Evolutionary conservation across 2,888 invertebrate species (phyloP).

Genomic region (Agrilus biguttatus): DNA sequence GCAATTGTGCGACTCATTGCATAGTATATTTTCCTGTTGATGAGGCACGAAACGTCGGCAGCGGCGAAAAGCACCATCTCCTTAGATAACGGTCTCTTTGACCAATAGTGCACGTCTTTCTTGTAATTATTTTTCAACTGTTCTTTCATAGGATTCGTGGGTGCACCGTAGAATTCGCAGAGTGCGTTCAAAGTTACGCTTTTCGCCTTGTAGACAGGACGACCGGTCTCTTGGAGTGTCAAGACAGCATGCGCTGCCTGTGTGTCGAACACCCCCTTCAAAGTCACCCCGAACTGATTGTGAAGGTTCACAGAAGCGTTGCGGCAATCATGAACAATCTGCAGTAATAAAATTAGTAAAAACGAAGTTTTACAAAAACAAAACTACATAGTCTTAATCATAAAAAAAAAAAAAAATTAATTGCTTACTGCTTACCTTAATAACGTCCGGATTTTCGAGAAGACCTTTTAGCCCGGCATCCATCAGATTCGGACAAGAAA

Average conservation of each 20-base stretch:
- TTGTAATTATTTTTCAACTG: constrained; percentile 75
- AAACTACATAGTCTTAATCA: too few species aligned
- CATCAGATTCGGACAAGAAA: constrained; percentile 69
- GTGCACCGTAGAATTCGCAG: constrained; percentile 78
- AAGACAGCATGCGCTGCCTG: constrained; percentile 76
- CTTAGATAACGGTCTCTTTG: constrained; percentile 70
- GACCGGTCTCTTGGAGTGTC: constrained; percentile 76
- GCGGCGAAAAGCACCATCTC: constrained; percentile 89
- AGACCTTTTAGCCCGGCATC: constrained; percentile 67
- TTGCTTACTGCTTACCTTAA: constrained; percentile 45
- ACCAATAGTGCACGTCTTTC: constrained; percentile 74
- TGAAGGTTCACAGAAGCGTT: constrained; percentile 81
- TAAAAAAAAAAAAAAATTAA: too few species aligned
- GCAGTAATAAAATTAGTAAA: constrained; percentile 13
- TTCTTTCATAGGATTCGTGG: constrained; percentile 82
- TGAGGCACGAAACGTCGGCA: constrained; percentile 73
- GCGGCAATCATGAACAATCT: constrained; percentile 82
- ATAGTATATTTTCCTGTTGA: constrained; percentile 72
- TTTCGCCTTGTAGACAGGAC: constrained; percentile 89
- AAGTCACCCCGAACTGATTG: constrained; percentile 70
- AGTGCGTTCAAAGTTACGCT: constrained; percentile 83
- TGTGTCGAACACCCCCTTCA: constrained; percentile 81
- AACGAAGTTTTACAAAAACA: not conserved
- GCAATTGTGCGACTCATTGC: constrained; percentile 57
- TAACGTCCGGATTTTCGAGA: constrained; percentile 64